Evolutionary conservation across 2,113 vertebrate species (phyloP), one percentile per base, ranked within the genome.

Genomic region (Rhinoptilus africanus): DNA sequence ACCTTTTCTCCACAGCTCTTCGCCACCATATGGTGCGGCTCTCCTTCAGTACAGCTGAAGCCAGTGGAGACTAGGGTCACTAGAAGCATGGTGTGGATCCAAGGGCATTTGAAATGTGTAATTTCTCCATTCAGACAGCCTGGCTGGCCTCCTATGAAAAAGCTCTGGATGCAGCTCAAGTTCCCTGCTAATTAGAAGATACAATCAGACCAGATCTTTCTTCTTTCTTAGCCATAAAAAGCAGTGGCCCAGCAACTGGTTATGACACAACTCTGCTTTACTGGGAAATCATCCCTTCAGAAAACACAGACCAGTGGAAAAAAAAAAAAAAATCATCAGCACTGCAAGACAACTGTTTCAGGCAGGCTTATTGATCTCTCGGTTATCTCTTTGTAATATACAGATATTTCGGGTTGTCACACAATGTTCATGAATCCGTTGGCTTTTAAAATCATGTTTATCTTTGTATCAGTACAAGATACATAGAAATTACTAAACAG

Each of bases 341-440:
- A 28, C 64, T 90, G 56, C 64, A 84, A 85, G 89, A 92, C 43
- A 86, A 59, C 35, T 27, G 23, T 89, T 96, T 77, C 85, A 85
- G 79, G 74, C 69, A 82, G 45, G 22, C 56, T 88, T 90, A 97
- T 94, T 6, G 48, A 96, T 90, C 87, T 56, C 43, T 41, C 83
- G 47, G 66, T 96, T 92, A 96, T 84, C 88, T 88, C 74, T 56
- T 35, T 72, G 51, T 43, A 62, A 92, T 80, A 85, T 60, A 90
- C 30, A 67, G 62, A 47, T 91, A 63, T 78, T 93, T 86, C 30
- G 43, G 35, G 48, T 63, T 86, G 60, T 72, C 41, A 69, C 37
- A 84, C 41, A 64, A 19, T 14, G 26, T 35, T 79, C 53, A 73
- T 35, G 4, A 60, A 84, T 74, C 57, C 45, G 27, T 48, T 68